These are phyloP conservation scores for Burhinus oedicnemus DNA, from an alignment of 2,113 vertebrate genomes.

Conservation along the genomic window DNA sequence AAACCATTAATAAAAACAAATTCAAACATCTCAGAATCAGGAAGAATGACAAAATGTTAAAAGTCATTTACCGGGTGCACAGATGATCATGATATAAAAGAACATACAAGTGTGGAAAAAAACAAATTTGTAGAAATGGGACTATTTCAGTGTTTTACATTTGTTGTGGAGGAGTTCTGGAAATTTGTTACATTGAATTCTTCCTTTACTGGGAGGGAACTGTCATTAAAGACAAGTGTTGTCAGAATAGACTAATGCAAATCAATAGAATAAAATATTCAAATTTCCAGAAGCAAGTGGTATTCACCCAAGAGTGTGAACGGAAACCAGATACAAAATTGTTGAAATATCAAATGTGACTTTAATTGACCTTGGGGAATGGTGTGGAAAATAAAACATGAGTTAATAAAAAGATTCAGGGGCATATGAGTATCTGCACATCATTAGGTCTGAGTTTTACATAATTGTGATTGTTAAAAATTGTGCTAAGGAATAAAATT, in stretches of 20 bases:
- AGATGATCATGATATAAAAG: neutral
- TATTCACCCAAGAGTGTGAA: neutral
- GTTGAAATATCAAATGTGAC: neutral
- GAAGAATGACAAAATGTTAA: neutral
- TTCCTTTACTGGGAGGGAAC: neutral
- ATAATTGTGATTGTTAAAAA: neutral
- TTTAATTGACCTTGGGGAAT: neutral
- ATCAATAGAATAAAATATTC: neutral
- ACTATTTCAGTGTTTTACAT: neutral
- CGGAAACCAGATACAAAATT: neutral
- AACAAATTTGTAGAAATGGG: fast-evolving
- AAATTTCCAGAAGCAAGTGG: neutral
- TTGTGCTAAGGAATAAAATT: neutral
- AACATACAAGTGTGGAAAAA: neutral
- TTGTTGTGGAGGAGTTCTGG: neutral
- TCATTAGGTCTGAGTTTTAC: neutral
- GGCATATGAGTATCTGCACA: neutral
- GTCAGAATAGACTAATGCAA: neutral
- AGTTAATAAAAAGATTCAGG: neutral
- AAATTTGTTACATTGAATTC: neutral
- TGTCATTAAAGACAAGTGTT: neutral
- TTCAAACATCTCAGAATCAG: neutral
- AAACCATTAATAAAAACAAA: neutral
- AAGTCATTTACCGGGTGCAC: neutral
- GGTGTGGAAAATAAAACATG: neutral